Conservation (phyloP, 2,888 invertebrate genomes). For the Steinernema scapterisci region DNA sequence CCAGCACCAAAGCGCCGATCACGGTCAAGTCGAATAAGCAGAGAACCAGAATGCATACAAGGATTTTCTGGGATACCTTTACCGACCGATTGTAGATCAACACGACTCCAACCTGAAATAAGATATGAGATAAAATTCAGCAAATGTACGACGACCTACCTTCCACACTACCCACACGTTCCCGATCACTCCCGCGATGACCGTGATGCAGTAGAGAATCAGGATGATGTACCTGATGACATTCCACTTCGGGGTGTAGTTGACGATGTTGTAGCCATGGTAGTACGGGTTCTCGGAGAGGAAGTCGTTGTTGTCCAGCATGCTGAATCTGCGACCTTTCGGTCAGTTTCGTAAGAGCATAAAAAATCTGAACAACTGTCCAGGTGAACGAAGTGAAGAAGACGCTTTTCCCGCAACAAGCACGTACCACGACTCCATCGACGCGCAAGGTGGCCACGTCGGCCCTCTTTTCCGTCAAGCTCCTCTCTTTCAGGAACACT, state of each 20-base stretch:
- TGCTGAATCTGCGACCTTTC: background rate
- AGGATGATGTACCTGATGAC: slow-evolving; percentile 16
- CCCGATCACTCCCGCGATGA: slow-evolving; percentile 42
- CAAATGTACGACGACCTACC: slow-evolving; percentile 31
- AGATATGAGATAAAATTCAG: background rate
- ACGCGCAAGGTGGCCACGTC: no score
- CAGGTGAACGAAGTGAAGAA: no score
- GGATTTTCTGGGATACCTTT: slow-evolving; percentile 23
- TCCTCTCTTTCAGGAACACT: no score
- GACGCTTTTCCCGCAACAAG: no score
- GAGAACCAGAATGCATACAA: slow-evolving; percentile 43
- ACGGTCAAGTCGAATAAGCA: slow-evolving; percentile 46
- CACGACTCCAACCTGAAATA: background rate
- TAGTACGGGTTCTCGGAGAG: slow-evolving; percentile 6
- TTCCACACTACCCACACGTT: slow-evolving; percentile 50
- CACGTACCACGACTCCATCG: no score
- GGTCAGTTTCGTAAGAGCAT: background rate
- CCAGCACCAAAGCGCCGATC: slow-evolving; percentile 39
- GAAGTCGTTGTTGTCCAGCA: slow-evolving; percentile 8
- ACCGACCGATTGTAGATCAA: slow-evolving; percentile 22
- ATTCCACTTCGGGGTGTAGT: slow-evolving; percentile 20
- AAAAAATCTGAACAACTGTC: no score
- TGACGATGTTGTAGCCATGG: slow-evolving; percentile 14
- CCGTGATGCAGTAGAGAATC: slow-evolving; percentile 42
- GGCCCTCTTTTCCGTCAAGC: no score